Conservation (phyloP, 2,888 invertebrate genomes). For the Cerastis rubricosa region DNA sequence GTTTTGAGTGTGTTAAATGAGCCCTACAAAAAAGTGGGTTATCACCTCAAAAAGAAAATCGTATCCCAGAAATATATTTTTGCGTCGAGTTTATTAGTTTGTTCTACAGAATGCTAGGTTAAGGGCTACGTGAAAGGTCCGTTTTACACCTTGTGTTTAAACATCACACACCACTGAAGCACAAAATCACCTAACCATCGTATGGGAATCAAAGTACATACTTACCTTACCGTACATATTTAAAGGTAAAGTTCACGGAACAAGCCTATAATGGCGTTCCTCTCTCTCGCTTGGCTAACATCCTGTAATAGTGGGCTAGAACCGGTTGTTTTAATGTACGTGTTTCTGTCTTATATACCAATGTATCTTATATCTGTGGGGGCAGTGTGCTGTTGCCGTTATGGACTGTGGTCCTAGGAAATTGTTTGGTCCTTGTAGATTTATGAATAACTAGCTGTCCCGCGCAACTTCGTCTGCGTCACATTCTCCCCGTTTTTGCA, state of each 20-base stretch:
- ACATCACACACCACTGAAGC: neutral
- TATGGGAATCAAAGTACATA: slow-evolving; percentile 1
- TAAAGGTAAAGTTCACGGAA: slow-evolving; percentile 60
- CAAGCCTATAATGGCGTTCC: slow-evolving; percentile 28
- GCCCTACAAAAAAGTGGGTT: neutral
- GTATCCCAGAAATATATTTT: neutral
- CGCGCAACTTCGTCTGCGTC: too few species aligned
- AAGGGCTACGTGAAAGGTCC: neutral
- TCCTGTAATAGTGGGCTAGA: slow-evolving; percentile 42
- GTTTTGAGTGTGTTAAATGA: neutral
- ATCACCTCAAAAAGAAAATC: neutral
- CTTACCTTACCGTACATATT: neutral
- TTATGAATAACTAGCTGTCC: too few species aligned
- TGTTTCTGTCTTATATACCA: slow-evolving; percentile 46
- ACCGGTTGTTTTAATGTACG: slow-evolving; percentile 48
- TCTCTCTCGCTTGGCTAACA: slow-evolving; percentile 58
- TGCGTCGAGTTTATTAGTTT: neutral
- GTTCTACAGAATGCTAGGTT: neutral
- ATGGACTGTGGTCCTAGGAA: neutral
- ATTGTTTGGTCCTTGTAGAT: neutral
- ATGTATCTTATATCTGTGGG: slow-evolving; percentile 15
- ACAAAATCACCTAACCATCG: slow-evolving; percentile 17
- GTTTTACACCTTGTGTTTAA: neutral
- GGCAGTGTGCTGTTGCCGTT: slow-evolving; percentile 6
- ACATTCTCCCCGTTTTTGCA: too few species aligned